Evolutionary conservation across 1,140 invertebrate species (phyloP).

Genomic region (Brachionus rubens): DNA sequence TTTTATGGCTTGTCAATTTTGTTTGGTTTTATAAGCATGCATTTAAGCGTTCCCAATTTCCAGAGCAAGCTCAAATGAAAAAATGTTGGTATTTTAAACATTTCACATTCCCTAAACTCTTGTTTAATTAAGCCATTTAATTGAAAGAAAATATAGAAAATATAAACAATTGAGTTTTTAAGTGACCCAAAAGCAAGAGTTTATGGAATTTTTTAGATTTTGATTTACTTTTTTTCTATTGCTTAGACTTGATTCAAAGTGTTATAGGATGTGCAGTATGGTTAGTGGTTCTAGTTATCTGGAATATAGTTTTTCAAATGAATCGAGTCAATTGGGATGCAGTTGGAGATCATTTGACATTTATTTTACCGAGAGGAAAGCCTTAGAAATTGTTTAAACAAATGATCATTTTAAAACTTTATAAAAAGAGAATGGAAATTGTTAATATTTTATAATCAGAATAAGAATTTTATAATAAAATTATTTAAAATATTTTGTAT

Average conservation of each 20-base stretch:
- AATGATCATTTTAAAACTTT: too few species aligned
- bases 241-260: conserved; percentile 19
- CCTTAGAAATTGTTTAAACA: too few species aligned
- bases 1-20: conserved; percentile 46
- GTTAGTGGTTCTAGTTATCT: conserved; percentile 16
- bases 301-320: conserved; percentile 41
- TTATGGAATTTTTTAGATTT: too few species aligned
- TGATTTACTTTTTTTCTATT: too few species aligned
- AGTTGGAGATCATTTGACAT: conserved; percentile 41
- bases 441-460: too few species aligned
- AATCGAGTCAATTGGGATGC: conserved; percentile 16
- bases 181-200: too few species aligned
- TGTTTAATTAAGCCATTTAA: neutral
- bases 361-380: conserved; percentile 37
- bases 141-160: neutral
- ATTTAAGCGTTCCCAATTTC: conserved; percentile 26
- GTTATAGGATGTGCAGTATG: conserved; percentile 5
- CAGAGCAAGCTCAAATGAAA: conserved; percentile 32
- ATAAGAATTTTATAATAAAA: too few species aligned
- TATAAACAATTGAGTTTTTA: neutral
- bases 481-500: too few species aligned
- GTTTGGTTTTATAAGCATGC: conserved; percentile 46
- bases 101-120: neutral
- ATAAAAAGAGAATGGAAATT: too few species aligned
- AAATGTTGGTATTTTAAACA: conserved; percentile 4